These are phyloP conservation scores for Asarcornis scutulata DNA, from an alignment of 2,113 vertebrate species.

Conservation along the genomic window DNA sequence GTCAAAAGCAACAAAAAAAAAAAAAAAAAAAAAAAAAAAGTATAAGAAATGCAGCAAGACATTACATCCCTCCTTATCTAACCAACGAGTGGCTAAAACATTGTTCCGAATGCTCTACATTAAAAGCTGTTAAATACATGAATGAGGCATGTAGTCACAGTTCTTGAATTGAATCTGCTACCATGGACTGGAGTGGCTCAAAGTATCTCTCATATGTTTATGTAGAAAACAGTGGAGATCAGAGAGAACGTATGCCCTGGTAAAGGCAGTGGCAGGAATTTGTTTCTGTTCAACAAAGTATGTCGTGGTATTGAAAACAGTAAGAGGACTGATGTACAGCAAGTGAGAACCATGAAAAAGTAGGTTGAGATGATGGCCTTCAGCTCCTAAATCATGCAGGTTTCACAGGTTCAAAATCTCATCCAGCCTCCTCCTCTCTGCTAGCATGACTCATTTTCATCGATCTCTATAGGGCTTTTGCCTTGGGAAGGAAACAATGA, in stretches of 20 bases:
- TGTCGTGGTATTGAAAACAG: not conserved
- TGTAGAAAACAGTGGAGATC: not conserved
- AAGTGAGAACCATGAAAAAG: not conserved
- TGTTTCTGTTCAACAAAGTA: not conserved
- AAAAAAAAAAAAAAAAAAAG: not conserved
- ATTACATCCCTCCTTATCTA: not conserved
- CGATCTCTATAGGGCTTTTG: constrained; percentile 70
- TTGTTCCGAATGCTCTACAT: fast-evolving
- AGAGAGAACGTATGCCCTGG: fast-evolving
- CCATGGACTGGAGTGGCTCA: not conserved
- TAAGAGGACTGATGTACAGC: not conserved
- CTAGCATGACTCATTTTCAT: constrained; percentile 74
- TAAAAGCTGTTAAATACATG: not conserved
- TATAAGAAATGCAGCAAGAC: not conserved
- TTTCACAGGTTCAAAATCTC: not conserved
- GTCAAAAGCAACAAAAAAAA: not conserved
- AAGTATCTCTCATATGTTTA: fast-evolving
- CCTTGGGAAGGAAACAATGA: not conserved
- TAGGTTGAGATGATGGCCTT: not conserved
- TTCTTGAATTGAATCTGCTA: not conserved
- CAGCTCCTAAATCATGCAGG: fast-evolving
- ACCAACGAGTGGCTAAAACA: not conserved
- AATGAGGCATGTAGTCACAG: fast-evolving
- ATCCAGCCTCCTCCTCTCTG: fast-evolving
- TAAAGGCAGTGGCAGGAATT: not conserved